Base-by-base conservation (phyloP, 1,140 invertebrate species). In the Orius insidiosus region DNA sequence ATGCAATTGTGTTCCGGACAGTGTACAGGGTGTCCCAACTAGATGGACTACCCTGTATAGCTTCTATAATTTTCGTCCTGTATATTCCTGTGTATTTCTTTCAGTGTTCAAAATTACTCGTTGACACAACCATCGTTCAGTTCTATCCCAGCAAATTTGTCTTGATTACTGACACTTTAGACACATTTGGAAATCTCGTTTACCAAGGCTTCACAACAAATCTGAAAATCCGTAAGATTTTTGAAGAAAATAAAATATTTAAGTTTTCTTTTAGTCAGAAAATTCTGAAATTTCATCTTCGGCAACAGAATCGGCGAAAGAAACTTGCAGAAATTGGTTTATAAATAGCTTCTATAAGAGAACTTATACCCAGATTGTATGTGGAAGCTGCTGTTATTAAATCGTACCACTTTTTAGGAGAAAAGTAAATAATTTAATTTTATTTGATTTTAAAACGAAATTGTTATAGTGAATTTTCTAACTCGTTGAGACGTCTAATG, bases 71-170 rank as follows among this genome's bases (percentile, higher is more conserved):
- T n/a, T n/a, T n/a, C n/a, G n/a, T n/a, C n/a, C n/a, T n/a, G n/a
- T n/a, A n/a, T n/a, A n/a, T n/a, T n/a, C n/a, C n/a, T n/a, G n/a
- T n/a, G n/a, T n/a, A 36, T 36, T 53, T 52, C 56, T 56, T 69
- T 35, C 58, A 96, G 71, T 94, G 88, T 68, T 84, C 89, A 14
- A 95, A 96, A 68, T 65, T 96, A 53, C 64, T 97, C 16, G 76
- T 81, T 5, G 87, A 95, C 59, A 84, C 82, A 10, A 78, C 75
- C 51, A 87, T 85, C 1, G 76, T 93, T 56, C 79, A 80, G 54
- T 97, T 97, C 67, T 98, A 97, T 72, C 93, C 94, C 0, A 94
- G 88, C 64, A 96, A 97, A 71, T 98, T 92, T 75, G 85, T 94
- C 19, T 69, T 97, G 1, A 83, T 97, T 35, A 94, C 88, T 36